A percentile compares a stretch with the other conserved stretches of the same genome.
These are phyloP conservation scores for Neoarius graeffei DNA, from an alignment of 2,113 vertebrate species.

Conservation along the genomic window DNA sequence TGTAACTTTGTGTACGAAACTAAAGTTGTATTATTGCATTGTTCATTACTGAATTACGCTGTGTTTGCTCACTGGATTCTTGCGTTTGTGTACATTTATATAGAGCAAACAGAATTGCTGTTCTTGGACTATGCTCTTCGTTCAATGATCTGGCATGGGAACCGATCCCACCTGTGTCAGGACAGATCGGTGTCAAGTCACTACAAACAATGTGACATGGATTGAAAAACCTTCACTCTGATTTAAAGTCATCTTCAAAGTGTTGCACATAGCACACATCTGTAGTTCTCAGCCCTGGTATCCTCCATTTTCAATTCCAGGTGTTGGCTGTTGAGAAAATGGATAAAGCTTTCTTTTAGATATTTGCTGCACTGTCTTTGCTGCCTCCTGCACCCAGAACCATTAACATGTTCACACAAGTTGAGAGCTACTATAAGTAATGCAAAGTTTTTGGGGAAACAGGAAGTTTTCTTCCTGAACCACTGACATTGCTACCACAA, in stretches of 20 bases:
- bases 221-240: neutral
- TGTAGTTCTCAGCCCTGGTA: neutral
- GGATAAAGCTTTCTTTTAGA: neutral
- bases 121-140: neutral
- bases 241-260: neutral
- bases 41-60: neutral
- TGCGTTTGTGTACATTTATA: neutral
- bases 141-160: neutral
- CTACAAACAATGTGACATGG: neutral
- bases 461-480: neutral
- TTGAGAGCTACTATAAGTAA: neutral
- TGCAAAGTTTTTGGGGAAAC: neutral
- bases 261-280: neutral
- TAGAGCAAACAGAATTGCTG: neutral
- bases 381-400: neutral
- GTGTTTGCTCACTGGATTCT: neutral
- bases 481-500: neutral
- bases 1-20: neutral
- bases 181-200: neutral
- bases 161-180: neutral
- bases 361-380: neutral
- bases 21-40: neutral
- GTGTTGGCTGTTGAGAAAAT: neutral
- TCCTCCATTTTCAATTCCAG: neutral
- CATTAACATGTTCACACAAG: neutral